Evolutionary conservation across 2,888 invertebrate genomes (phyloP), one percentile per base, ranked within the genome.

Genomic region (Malthinus flaveolus): DNA sequence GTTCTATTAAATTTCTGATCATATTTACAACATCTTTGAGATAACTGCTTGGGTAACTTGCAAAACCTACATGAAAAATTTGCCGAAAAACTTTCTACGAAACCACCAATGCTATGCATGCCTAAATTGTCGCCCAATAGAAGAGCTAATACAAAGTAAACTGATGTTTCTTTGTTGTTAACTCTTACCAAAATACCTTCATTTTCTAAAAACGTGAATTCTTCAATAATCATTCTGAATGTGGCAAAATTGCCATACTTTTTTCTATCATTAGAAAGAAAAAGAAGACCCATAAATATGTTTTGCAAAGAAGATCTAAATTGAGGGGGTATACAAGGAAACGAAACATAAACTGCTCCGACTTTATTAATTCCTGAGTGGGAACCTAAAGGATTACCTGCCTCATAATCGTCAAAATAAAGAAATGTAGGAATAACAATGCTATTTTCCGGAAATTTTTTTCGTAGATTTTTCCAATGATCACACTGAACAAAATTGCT

Each of bases 271-370:
- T 56, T 32, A 36, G 64, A 45, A 60, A 68, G 65, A 31, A 55
- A 62, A 36, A 68, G 63, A n/a, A n/a, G n/a, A n/a, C n/a, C n/a
- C n/a, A n/a, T n/a, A 64, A 70, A 66, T 9, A 68, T 62, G 35
- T 61, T 57, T 37, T 60, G 34, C 45, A 65, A 55, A 11, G 45
- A 34, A 11, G 62, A 53, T 13, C 32, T 10, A 39, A 45, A 46
- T 32, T 64, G 13, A 4, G 53, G 59, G 9, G 64, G 68, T 9
- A 69, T 36, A 15, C 52, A 44, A 5, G 62, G 55, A 11, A 68
- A 51, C 33, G 54, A 48, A 9, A 54, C 42, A 58, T 70, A 68
- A 7, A 67, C 60, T 31, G 57, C 65, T 10, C 68, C 66, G 12
- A 68, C 51, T 54, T 68, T 68, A 12, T 68, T 57, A 1, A 59